phyloP scores from a whole-genome alignment of 2,797 vertebrate species.

The Pseudomugil gertrudae region DNA sequence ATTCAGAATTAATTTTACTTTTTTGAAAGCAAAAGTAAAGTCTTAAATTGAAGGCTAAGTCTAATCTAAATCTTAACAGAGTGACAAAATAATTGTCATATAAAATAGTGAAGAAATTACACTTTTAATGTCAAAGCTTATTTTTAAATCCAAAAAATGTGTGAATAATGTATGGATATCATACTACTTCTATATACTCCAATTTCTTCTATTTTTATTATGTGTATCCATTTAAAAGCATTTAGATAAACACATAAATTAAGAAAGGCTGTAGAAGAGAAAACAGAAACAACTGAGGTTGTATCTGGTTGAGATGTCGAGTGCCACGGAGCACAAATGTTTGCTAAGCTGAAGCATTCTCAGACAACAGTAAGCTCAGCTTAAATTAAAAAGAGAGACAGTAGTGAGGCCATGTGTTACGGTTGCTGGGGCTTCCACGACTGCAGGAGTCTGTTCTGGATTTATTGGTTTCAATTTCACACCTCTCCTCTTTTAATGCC shows the following conservation, averaged over 20 bases:
- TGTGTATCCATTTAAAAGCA: too few species aligned
- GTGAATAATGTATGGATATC: too few species aligned
- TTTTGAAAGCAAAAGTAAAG: too few species aligned
- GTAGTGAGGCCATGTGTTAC: constrained; percentile 41
- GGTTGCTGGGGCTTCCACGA: constrained; percentile 59
- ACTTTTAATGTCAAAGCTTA: background rate
- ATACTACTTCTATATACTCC: too few species aligned
- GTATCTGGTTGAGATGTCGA: background rate
- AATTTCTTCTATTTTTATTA: too few species aligned
- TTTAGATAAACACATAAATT: too few species aligned
- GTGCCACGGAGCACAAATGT: constrained; percentile 27
- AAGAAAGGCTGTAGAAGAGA: too few species aligned
- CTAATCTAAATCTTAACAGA: too few species aligned
- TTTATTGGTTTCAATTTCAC: constrained; percentile 81
- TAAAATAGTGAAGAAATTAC: too few species aligned
- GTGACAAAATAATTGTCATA: background rate
- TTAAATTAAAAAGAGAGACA: constrained; percentile 60
- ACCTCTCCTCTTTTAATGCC: constrained; percentile 71
- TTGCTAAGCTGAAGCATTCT: constrained; percentile 20
- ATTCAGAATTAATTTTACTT: too few species aligned
- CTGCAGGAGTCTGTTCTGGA: constrained; percentile 74
- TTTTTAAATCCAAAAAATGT: too few species aligned
- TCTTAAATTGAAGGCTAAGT: too few species aligned
- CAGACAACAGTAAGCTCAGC: constrained; percentile 40
- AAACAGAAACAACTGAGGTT: background rate